A percentile compares a stretch with the other conserved stretches of the same genome.
These are phyloP conservation scores for Eurytoma adleriae DNA, from an alignment of 2,888 invertebrate genomes.

Conservation along the genomic window DNA sequence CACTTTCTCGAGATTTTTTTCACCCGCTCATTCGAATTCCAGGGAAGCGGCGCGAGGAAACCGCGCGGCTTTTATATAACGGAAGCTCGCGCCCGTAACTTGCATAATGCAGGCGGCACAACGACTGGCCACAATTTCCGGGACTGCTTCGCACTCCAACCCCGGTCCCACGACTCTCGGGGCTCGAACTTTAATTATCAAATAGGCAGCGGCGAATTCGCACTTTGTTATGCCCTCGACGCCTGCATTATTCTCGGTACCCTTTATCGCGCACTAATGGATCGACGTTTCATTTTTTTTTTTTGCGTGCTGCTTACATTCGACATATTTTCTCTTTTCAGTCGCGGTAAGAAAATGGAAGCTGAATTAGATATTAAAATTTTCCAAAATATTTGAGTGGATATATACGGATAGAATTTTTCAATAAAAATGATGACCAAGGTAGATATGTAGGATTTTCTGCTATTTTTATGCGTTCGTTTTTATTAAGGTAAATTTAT, in stretches of 20 bases:
- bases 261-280: conserved; percentile 26
- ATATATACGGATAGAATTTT: no score
- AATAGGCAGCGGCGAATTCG: conserved; percentile 34
- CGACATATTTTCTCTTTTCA: no score
- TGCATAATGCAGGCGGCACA: conserved; percentile 31
- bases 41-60: background rate
- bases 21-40: background rate
- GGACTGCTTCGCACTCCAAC: background rate
- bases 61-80: background rate
- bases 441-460: no score
- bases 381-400: no score
- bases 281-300: no score
- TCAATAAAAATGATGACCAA: no score
- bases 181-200: conserved; percentile 47
- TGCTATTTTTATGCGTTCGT: no score
- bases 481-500: no score
- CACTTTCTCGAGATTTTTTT: background rate
- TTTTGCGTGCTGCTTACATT: no score
- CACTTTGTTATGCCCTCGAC: conserved; percentile 21
- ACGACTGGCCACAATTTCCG: conserved; percentile 30
- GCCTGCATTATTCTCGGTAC: conserved; percentile 22
- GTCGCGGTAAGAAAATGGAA: no score
- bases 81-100: background rate
- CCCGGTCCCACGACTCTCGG: background rate
- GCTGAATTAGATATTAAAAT: no score